Percentiles rank a stretch among this genome's conserved stretches.
Evolutionary conservation across 2,797 vertebrate species (phyloP).

Genomic region (Manis crassicaudata): DNA sequence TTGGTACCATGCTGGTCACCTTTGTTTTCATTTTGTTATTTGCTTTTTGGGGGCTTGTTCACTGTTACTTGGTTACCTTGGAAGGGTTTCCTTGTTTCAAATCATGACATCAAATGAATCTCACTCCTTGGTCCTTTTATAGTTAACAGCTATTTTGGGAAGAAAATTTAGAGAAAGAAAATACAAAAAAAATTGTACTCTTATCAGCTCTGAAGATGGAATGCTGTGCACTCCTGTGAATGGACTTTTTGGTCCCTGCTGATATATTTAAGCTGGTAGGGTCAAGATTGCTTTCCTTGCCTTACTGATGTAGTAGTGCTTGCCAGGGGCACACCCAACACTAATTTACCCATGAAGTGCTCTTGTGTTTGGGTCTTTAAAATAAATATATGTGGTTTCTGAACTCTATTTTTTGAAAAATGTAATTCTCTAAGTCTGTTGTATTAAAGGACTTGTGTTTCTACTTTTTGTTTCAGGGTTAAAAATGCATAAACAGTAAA

Average conservation of each 20-base stretch:
- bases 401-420: background rate
- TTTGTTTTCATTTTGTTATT: background rate
- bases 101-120: conserved; percentile 22
- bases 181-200: background rate
- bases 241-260: background rate
- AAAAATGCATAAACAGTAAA: background rate
- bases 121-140: background rate
- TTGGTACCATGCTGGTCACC: background rate
- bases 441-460: background rate
- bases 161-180: conserved; percentile 9
- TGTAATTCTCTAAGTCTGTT: background rate
- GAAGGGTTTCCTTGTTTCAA: background rate
- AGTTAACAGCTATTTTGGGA: background rate
- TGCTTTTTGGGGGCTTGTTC: background rate
- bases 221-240: background rate
- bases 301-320: background rate
- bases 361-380: conserved; percentile 21
- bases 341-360: background rate
- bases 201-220: background rate
- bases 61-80: background rate
- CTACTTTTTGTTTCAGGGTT: background rate
- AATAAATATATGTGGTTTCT: background rate
- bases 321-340: background rate
- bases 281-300: conserved; percentile 5
- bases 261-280: conserved; percentile 16